Conservation (phyloP, 2,888 invertebrate species). For the Drosophila buzzatii region DNA sequence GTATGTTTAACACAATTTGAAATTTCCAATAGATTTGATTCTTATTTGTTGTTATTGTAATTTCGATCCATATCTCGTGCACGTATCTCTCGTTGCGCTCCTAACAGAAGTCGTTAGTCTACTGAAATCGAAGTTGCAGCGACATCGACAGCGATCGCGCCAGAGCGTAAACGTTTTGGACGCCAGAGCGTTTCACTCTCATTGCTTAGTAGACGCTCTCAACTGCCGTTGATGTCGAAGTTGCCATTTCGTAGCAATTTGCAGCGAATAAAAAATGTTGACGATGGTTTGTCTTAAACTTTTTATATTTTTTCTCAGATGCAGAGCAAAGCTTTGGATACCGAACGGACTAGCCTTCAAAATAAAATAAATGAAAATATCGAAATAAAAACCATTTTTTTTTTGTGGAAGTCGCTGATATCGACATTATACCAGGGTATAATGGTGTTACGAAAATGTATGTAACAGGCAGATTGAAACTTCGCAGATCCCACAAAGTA, state of each 20-base stretch:
- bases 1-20: conserved; percentile 28
- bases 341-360: conserved; percentile 31
- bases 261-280: conserved; percentile 38
- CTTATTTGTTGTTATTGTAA: conserved; percentile 46
- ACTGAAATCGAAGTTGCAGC: conserved; percentile 69
- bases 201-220: conserved; percentile 35
- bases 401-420: conserved; percentile 50
- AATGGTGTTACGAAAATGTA: too few relatives aligned
- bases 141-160: not conserved
- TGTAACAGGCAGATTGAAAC: too few relatives aligned
- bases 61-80: conserved; percentile 31
- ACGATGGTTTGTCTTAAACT: conserved; percentile 37
- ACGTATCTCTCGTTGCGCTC: conserved; percentile 44
- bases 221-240: conserved; percentile 10
- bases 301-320: conserved; percentile 3
- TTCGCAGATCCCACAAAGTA: too few relatives aligned
- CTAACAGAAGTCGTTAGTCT: conserved; percentile 65
- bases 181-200: conserved; percentile 62
- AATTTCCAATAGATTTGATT: conserved; percentile 27
- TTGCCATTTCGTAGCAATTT: conserved; percentile 32
- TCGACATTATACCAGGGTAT: too few relatives aligned
- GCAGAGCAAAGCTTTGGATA: conserved; percentile 8
- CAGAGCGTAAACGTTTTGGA: conserved; percentile 42
- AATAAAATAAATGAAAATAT: conserved; percentile 11
- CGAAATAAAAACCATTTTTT: conserved; percentile 13